Conservation (phyloP, 2,113 vertebrate species). For the Empidonax alnorum region DNA sequence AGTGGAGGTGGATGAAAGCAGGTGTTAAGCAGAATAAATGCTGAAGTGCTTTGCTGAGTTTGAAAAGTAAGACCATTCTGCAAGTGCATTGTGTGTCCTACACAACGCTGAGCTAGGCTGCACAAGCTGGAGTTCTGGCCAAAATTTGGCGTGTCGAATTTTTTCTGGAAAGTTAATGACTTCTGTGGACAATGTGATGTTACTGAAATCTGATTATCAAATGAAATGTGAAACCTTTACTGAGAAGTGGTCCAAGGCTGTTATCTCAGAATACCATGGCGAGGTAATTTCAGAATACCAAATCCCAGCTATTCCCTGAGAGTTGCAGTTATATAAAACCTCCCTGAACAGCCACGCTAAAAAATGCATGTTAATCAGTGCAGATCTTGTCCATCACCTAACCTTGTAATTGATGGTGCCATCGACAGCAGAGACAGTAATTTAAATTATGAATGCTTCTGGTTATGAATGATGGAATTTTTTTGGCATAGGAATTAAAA, state of each 20-base stretch:
- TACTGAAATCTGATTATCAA: slow-evolving; percentile 1
- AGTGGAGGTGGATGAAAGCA: slow-evolving; percentile 5
- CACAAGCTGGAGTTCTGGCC: background rate
- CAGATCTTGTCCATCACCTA: slow-evolving; percentile 10
- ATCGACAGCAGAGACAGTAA: slow-evolving; percentile 35
- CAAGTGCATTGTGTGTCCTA: background rate
- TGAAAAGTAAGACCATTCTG: background rate
- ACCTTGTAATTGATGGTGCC: slow-evolving; percentile 48
- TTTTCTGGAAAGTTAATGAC: background rate
- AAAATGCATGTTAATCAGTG: slow-evolving; percentile 47
- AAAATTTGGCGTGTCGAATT: background rate
- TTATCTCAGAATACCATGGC: background rate
- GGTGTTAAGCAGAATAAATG: background rate
- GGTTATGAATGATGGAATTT: slow-evolving; percentile 39
- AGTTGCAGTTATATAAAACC: slow-evolving; percentile 26
- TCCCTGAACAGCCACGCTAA: slow-evolving; percentile 12
- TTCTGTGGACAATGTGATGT: background rate
- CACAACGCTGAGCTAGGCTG: background rate
- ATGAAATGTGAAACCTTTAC: slow-evolving; percentile 1
- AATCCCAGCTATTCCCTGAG: slow-evolving; percentile 2
- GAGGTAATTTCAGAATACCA: slow-evolving; percentile 35
- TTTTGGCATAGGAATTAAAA: slow-evolving; percentile 29
- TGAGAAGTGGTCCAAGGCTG: background rate
- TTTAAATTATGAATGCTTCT: slow-evolving; percentile 58
- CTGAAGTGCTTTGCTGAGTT: background rate